phyloP scores from a whole-genome alignment of 2,797 vertebrate genomes.

The Silurus aristotelis region DNA sequence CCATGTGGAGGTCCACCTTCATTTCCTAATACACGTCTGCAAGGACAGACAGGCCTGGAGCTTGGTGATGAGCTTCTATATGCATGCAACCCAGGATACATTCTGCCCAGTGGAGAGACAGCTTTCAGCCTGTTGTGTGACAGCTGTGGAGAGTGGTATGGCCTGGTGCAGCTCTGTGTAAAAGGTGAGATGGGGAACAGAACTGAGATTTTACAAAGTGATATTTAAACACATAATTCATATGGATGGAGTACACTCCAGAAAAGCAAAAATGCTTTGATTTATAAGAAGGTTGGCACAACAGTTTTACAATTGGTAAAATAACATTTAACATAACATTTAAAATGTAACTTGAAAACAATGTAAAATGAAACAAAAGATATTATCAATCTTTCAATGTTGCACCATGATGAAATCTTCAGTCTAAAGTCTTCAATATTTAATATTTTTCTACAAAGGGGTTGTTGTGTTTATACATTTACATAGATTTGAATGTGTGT shows the following conservation, averaged over 20 bases:
- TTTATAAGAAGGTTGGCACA: background rate
- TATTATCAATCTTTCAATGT: background rate
- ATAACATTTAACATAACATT: no score
- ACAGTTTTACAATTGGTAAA: background rate
- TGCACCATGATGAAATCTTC: background rate
- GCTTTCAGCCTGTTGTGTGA: constrained; percentile 90
- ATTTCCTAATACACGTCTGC: constrained; percentile 85
- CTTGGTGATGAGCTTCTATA: constrained; percentile 92
- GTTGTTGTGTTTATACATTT: background rate
- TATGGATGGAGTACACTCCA: background rate
- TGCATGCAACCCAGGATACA: constrained; percentile 79
- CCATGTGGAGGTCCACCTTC: constrained; percentile 89
- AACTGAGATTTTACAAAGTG: background rate
- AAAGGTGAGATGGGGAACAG: constrained; percentile 77
- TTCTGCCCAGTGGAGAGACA: constrained; percentile 73
- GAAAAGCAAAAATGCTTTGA: background rate
- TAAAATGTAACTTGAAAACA: background rate
- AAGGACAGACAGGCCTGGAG: constrained; percentile 83
- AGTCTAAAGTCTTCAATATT: background rate
- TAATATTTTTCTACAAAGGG: background rate
- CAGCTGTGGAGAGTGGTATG: constrained; percentile 95
- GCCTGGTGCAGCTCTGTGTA: constrained; percentile 86
- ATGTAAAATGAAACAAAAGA: background rate
- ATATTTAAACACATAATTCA: background rate
- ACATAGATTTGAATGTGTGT: background rate